These are phyloP conservation scores for Helobdella robusta DNA, from an alignment of 2,888 invertebrate genomes.

Conservation along the genomic window DNA sequence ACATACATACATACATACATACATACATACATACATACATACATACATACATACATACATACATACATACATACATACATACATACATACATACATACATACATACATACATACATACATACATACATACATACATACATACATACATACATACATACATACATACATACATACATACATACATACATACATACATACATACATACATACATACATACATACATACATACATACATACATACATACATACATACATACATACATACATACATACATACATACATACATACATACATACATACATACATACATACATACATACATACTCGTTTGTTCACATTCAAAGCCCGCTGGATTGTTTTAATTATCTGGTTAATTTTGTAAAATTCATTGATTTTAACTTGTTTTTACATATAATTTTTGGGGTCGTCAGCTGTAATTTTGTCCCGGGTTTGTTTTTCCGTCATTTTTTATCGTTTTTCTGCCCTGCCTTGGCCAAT, in stretches of 20 bases:
- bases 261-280: constrained; percentile 25
- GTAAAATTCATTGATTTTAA: too few species aligned
- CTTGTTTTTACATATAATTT: too few species aligned
- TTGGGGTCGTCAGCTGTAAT: too few species aligned
- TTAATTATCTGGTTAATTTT: too few species aligned
- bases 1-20: constrained; percentile 2
- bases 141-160: constrained; percentile 2
- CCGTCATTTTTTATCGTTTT: too few species aligned
- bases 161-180: constrained; percentile 2
- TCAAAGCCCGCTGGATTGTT: too few species aligned
- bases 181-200: constrained; percentile 4
- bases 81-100: constrained; percentile 2
- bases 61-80: constrained; percentile 2
- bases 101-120: constrained; percentile 2
- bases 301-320: constrained; percentile 2
- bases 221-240: constrained; percentile 27
- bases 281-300: constrained; percentile 2
- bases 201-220: constrained; percentile 14
- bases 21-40: constrained; percentile 2
- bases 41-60: constrained; percentile 2
- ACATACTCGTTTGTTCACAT: too few species aligned
- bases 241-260: constrained; percentile 26
- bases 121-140: constrained; percentile 2
- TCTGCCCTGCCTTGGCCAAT: too few species aligned
- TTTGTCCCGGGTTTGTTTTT: too few species aligned